These are phyloP conservation scores for Phenganax subtilis DNA, from an alignment of 92 coral and sea anemone species.

Conservation along the genomic window DNA sequence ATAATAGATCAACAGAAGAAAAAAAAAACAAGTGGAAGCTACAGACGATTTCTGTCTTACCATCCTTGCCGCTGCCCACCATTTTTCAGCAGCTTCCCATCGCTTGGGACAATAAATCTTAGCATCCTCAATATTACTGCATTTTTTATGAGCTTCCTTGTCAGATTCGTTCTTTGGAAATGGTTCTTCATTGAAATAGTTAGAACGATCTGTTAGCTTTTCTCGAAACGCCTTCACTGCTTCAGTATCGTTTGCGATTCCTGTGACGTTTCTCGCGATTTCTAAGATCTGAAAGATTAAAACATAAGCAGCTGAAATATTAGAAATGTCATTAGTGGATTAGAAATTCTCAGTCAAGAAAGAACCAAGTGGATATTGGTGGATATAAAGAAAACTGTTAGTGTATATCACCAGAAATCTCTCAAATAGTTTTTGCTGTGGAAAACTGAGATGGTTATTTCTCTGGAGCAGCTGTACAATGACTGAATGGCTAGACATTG, in stretches of 20 bases:
- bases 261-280: constrained; percentile 70
- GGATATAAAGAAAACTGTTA: too few species aligned
- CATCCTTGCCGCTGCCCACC: constrained; percentile 78
- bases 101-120: constrained; percentile 76
- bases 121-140: constrained; percentile 64
- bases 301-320: too few species aligned
- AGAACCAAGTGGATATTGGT: too few species aligned
- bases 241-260: constrained; percentile 44
- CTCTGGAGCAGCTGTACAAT: too few species aligned
- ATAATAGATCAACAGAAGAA: too few species aligned
- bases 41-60: constrained; percentile 36
- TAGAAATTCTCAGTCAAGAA: too few species aligned
- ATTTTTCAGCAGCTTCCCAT: constrained; percentile 72
- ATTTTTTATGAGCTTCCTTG: constrained; percentile 62
- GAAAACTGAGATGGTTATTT: too few species aligned
- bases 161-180: constrained; percentile 76
- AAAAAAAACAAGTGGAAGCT: too few species aligned
- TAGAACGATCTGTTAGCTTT: constrained; percentile 50
- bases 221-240: constrained; percentile 65
- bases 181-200: constrained; percentile 67
- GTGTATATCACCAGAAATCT: too few species aligned
- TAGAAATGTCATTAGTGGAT: too few species aligned
- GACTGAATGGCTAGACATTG: too few species aligned
- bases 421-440: too few species aligned
- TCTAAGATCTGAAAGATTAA: constrained; percentile 43